Base-by-base conservation (phyloP, 2,113 vertebrate species). In the Telmatochromis sp. region DNA sequence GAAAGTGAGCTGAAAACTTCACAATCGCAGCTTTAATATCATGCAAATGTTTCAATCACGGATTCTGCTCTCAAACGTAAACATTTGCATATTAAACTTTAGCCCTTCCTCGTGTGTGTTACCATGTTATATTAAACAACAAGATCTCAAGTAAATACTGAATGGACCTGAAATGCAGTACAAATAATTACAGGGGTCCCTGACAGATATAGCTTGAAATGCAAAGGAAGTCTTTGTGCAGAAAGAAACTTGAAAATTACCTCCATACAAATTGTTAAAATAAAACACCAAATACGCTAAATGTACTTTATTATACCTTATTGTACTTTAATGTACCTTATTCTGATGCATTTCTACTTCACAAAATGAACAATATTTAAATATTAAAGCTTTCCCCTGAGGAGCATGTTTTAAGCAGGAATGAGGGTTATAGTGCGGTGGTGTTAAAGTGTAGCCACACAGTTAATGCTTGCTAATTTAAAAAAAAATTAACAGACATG, bases 91-190 rank as follows among this genome's bases (percentile, higher is more conserved):
- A 49, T 47, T 12, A 49, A 49, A 75, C 42, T 11, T 28, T 75
- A 47, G 40, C 70, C 1, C 70, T 75, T 26, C 23, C 23, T 47
- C 14, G 3, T 75, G 70, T 70, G 35, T 47, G 42, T 75, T 75
- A 28, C 23, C 14, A 47, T 17, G 9, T 47, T 75, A 47, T 0
- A 10, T 47, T 47, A 75, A 75, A 75, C 70, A 19, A 47, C 9
- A 47, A 75, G 70, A 75, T 75, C 4, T 75, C 70, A 47, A 75
- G 42, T 75, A 47, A 75, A 75, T 75, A 19, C 23, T 47, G 23
- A 75, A 47, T 5, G 21, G 40, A 17, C 9, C 23, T 11, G 15
- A 47, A 75, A 47, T 78, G 26, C 9, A 49, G 26, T 4, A 31
- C 1, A 49, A 49, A 49, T 78, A 78, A 49, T 78, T 49, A 49